phyloP scores from a whole-genome alignment of 2,113 vertebrate genomes.

The Machaerirhynchus nigripectus region DNA sequence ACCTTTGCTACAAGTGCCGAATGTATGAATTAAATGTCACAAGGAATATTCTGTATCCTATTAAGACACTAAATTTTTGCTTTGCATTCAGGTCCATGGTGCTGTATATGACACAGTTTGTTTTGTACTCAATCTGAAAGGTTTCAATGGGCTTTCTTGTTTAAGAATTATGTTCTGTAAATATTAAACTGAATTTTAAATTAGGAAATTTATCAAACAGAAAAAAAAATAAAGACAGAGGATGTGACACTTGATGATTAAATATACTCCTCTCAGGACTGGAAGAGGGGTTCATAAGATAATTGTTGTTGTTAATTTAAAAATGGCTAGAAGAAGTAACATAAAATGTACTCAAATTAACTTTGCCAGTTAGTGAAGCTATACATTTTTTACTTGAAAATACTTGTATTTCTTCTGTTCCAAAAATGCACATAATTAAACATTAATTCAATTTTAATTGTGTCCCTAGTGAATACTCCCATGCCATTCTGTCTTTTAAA shows the following conservation, averaged over 20 bases:
- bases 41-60: not conserved
- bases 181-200: slow-evolving; percentile 8
- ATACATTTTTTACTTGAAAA: not conserved
- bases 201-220: not conserved
- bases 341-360: not conserved
- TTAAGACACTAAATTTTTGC: not conserved
- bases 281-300: not conserved
- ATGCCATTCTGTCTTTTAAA: not conserved
- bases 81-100: not conserved
- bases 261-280: not conserved
- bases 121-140: not conserved
- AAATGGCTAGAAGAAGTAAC: slow-evolving; percentile 4
- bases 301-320: slow-evolving; percentile 18
- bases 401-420: not conserved
- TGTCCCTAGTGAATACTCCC: not conserved
- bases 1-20: not conserved
- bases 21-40: not conserved
- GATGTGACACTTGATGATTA: not conserved
- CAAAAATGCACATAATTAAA: not conserved
- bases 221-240: not conserved
- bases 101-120: not conserved
- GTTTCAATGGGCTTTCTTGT: not conserved
- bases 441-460: slow-evolving; percentile 29
- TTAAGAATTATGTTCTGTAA: not conserved
- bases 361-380: not conserved